Base-by-base conservation (phyloP, 2,113 vertebrate species). In the Typhlomys cinereus region DNA sequence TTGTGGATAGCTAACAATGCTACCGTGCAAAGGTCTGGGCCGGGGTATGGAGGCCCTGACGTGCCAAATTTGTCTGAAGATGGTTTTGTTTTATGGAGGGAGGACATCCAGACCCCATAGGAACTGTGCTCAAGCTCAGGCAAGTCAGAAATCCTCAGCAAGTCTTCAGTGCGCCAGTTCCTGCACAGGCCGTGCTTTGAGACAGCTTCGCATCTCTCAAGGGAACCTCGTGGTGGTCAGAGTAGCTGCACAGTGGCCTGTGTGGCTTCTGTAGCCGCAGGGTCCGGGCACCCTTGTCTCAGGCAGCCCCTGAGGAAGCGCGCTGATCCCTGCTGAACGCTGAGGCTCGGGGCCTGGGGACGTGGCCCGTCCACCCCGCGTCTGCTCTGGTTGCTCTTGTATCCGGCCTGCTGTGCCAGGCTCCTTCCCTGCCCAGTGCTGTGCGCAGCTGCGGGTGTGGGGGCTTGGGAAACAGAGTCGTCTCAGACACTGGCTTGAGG, bases 161-260 rank as follows among this genome's bases (percentile, higher is more conserved):
- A 5, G 14, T 66, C 52, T 70, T 14, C 12, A 69, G 18, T 73
- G 83, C 76, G 4, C 2, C 15, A 0, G 1, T 29, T 2, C 12
- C 20, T 57, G 61, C 0, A 0, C 3, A 20, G 34, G n/a, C 31
- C 4, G 0, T 27, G 17, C 70, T 78, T 5, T 67, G 87, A 31
- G 39, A 23, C 2, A 31, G 5, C 11, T 0, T 2, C 31, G 6
- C 13, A 12, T 0, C 39, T 57, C 34, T 13, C 7, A 10, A 34
- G 80, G 14, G 41, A 2, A 27, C 31, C 20, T 2, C 13, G 11
- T 48, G n/a, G 48, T 48, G n/a, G 48, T n/a, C 31, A 10, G 2
- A 87, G 76, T 18, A 25, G 64, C n/a, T 5, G 7, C 39, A 11
- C 41, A 17, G 46, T n/a, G 59, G 27, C 46, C 66, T 34, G 31